Evolutionary conservation across 1,140 invertebrate genomes (phyloP), one percentile per base, ranked within the genome.

Genomic region (Steinernema feltiae): DNA sequence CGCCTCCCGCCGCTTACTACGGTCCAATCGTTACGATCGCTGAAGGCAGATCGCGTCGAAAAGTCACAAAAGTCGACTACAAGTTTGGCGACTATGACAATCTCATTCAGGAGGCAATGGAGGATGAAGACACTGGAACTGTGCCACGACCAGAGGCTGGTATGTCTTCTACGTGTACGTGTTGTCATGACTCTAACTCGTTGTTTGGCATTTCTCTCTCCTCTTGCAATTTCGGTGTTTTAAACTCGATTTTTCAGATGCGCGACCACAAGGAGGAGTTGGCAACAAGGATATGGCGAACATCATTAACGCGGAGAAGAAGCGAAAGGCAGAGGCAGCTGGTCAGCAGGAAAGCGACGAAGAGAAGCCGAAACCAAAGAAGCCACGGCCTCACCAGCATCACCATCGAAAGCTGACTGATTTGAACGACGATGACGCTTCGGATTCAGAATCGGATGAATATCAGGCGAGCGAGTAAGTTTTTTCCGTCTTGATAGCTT

Each of bases 21-120:
- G 80, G 76, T 30, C 82, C 82, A 30, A 69, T 84, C 35, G 30
- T 84, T 24, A 85, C 83, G 17, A 85, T 84, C 48, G 83, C 83
- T 3, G 83, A 83, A 69, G 84, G 83, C 2, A 46, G 83, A 41
- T 80, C 78, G 1, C 46, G 84, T 35, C 76, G 83, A 69, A 32
- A 71, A 24, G 31, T 78, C 35, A 76, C 75, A n/a, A 78, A 79
- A 75, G 84, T 84, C 15, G 83, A 84, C 75, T 84, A 84, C 76
- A 84, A 84, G 24, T 84, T 84, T 72, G 69, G 70, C 15, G 81
- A 82, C 15, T 84, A 81, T 71, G 83, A 84, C 35, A 82, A 84
- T 29, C 83, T 82, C 46, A 53, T 84, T 30, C 78, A 85, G 74
- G 82, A 48, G n/a, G 70, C 70, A 30, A 63, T 48, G 24, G 77